phyloP scores from a whole-genome alignment of 2,113 vertebrate species.

The Athene cunicularia region DNA sequence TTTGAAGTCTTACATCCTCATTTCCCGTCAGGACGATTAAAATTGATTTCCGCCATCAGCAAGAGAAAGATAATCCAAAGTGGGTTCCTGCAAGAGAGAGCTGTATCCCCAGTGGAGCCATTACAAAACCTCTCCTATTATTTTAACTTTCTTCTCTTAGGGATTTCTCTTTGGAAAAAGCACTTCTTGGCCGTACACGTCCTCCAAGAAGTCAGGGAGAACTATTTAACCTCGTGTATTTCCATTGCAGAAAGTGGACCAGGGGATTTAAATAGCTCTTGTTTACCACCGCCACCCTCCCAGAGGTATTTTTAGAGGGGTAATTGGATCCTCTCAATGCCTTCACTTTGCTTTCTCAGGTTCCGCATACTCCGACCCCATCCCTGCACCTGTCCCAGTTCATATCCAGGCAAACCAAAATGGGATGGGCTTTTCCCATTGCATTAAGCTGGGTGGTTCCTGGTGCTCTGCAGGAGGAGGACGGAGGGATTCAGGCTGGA shows the following conservation, averaged over 20 bases:
- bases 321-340: not conserved
- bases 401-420: not conserved
- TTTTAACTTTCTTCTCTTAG: constrained; percentile 12
- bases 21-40: constrained; percentile 62
- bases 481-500: not conserved
- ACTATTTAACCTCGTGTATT: not conserved
- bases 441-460: not conserved
- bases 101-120: not conserved
- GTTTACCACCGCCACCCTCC: constrained; percentile 2
- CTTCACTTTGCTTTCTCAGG: not conserved
- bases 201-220: not conserved
- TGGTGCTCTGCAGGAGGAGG: not conserved
- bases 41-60: constrained; percentile 62
- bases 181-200: not conserved
- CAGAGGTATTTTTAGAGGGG: constrained; percentile 41
- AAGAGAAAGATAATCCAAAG: constrained; percentile 58
- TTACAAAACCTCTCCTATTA: constrained; percentile 14
- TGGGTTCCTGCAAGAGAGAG: not conserved
- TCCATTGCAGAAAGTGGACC: not conserved
- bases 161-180: constrained; percentile 5
- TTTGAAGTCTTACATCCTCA: constrained; percentile 66
- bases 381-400: constrained; percentile 21
- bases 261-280: constrained; percentile 17
- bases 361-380: not conserved
- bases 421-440: rapidly evolving